phyloP scores from a whole-genome alignment of 2,888 invertebrate species.

The Allolobophora icterica region DNA sequence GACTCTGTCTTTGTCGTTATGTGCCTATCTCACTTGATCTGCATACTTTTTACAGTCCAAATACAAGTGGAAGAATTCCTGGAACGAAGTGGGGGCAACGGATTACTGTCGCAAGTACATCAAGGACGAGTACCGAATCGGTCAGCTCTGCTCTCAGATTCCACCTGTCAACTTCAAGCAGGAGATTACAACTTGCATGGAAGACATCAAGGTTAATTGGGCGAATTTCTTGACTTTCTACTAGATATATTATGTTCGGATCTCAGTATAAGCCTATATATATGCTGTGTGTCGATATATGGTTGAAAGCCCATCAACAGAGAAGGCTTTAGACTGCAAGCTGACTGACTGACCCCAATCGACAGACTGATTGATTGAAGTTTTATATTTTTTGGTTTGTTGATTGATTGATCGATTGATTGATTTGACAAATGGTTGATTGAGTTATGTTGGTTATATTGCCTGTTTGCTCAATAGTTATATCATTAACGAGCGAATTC shows the following conservation, averaged over 20 bases:
- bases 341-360: too few relatives aligned
- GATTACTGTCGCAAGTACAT: conserved; percentile 42
- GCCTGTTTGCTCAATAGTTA: too few relatives aligned
- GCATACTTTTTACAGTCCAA: conserved; percentile 33
- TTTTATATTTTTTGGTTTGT: too few relatives aligned
- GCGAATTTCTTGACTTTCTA: background rate
- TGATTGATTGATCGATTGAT: too few relatives aligned
- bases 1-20: background rate
- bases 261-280: too few relatives aligned
- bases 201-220: conserved; percentile 53
- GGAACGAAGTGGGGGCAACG: conserved; percentile 39
- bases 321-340: too few relatives aligned
- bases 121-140: conserved; percentile 40
- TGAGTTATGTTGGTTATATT: too few relatives aligned
- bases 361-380: too few relatives aligned
- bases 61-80: conserved; percentile 43
- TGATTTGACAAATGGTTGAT: too few relatives aligned
- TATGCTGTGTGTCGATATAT: too few relatives aligned
- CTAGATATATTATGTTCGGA: background rate
- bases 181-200: conserved; percentile 51
- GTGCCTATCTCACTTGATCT: background rate
- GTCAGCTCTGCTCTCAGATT: conserved; percentile 46
- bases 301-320: background rate
- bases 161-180: conserved; percentile 51
- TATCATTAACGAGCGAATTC: too few relatives aligned